phyloP scores from a whole-genome alignment of 1,140 invertebrate species.

The Oncopodura yosiiana region DNA sequence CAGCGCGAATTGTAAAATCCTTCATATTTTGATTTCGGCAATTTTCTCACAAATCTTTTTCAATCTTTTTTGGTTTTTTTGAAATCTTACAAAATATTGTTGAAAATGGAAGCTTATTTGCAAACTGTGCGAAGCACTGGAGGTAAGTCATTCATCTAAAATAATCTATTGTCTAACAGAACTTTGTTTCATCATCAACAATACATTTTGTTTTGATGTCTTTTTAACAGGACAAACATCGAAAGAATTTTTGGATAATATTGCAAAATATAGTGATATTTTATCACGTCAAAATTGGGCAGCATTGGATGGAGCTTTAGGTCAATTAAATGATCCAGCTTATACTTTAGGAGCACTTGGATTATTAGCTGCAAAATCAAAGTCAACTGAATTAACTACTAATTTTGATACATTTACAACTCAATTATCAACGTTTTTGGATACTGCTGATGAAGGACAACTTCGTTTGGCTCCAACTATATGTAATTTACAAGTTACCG shows the following conservation, averaged over 20 bases:
- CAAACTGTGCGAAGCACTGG: no score
- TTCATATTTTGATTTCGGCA: no score
- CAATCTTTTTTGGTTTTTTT: no score
- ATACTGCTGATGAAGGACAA: constrained; percentile 60
- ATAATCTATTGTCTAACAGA: no score
- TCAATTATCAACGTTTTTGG: constrained; percentile 44
- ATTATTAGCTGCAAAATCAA: constrained; percentile 26
- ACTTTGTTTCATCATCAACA: no score
- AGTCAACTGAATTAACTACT: constrained; percentile 29
- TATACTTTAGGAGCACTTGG: constrained; percentile 20
- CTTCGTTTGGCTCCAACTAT: constrained; percentile 68
- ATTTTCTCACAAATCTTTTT: no score
- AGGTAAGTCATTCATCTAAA: no score
- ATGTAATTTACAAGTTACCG: constrained; percentile 53
- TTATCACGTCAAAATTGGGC: constrained; percentile 14
- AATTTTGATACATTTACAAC: constrained; percentile 39
- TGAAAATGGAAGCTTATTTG: no score
- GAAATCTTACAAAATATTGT: no score
- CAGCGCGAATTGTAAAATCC: no score
- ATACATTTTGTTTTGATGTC: no score
- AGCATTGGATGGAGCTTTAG: constrained; percentile 9
- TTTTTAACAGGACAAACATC: no score
- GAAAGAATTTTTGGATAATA: background rate
- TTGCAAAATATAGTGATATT: constrained; percentile 17
- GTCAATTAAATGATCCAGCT: constrained; percentile 7